phyloP scores from a whole-genome alignment of 2,888 invertebrate genomes.

The Julus scandinavius region DNA sequence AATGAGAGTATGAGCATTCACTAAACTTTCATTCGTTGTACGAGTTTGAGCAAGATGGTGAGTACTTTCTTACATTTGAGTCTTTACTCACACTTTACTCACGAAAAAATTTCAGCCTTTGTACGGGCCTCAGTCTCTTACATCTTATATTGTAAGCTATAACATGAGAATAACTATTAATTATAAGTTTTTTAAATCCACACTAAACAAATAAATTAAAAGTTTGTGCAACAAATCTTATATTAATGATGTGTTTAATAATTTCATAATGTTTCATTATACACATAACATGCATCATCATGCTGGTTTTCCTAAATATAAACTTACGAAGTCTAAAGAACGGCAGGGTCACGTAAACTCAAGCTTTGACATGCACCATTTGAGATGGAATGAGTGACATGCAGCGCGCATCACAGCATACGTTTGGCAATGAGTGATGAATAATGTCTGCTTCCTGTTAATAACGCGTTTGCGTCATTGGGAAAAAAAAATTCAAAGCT shows the following conservation, averaged over 20 bases:
- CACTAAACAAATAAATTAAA: too few relatives aligned
- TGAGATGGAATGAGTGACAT: background rate
- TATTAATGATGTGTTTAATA: too few relatives aligned
- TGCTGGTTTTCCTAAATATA: background rate
- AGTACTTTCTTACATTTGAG: too few relatives aligned
- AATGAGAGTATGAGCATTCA: background rate
- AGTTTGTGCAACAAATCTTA: too few relatives aligned
- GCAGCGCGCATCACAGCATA: background rate
- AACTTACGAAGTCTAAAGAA: background rate
- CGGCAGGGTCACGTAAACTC: background rate
- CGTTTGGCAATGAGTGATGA: slow-evolving; percentile 8
- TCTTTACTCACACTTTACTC: too few relatives aligned
- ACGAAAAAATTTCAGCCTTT: too few relatives aligned
- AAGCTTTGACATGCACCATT: background rate
- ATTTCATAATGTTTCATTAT: too few relatives aligned
- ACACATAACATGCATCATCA: too few relatives aligned
- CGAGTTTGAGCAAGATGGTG: background rate
- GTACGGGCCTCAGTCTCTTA: too few relatives aligned
- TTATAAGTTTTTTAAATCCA: too few relatives aligned
- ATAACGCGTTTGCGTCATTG: background rate
- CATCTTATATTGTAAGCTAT: too few relatives aligned
- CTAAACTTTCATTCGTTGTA: background rate
- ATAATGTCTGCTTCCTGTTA: slow-evolving; percentile 18
- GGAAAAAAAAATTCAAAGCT: background rate
- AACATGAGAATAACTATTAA: too few relatives aligned